A percentile compares a stretch with the other conserved stretches of the same genome.
Evolutionary conservation across 2,888 invertebrate genomes (phyloP).

Genomic region (Mythimna pallens): DNA sequence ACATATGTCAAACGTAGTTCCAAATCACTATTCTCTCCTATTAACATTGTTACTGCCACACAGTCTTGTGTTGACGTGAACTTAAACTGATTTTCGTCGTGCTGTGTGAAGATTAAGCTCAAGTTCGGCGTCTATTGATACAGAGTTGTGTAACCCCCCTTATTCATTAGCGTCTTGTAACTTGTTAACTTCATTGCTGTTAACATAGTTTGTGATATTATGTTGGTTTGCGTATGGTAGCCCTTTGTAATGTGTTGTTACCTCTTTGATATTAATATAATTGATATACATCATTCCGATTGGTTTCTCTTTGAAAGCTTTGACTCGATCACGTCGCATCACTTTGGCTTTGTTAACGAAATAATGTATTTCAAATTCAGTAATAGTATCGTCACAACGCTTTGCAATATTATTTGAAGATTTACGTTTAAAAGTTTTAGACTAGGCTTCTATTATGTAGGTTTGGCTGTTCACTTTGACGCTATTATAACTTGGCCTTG

Average conservation of each 20-base stretch:
- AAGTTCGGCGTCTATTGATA: conserved; percentile 39
- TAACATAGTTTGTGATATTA: conserved; percentile 14
- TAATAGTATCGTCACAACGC: not conserved
- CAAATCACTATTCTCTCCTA: conserved; percentile 8
- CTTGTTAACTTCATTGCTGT: conserved; percentile 34
- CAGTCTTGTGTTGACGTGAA: conserved; percentile 13
- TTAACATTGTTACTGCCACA: conserved; percentile 17
- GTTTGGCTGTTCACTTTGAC: conserved; percentile 5
- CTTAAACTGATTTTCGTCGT: conserved; percentile 40
- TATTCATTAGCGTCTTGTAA: conserved; percentile 26
- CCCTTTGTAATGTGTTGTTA: conserved; percentile 33
- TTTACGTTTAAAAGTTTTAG: conserved; percentile 2
- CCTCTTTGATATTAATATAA: conserved; percentile 35
- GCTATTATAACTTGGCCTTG: conserved; percentile 16
- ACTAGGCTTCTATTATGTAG: not conserved
- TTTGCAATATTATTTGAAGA: not conserved
- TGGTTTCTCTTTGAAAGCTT: conserved; percentile 11
- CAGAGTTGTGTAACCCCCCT: conserved; percentile 14
- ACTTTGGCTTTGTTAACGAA: conserved; percentile 13
- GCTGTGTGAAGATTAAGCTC: conserved; percentile 21
- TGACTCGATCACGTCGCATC: conserved; percentile 9
- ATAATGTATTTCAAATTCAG: not conserved
- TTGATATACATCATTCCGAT: conserved; percentile 19
- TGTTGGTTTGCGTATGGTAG: not conserved
- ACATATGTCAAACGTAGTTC: conserved; percentile 15